Percentiles rank a stretch among this genome's conserved stretches.
These are phyloP conservation scores for Montipora capricornis DNA, from an alignment of 64 coral and sea anemone genomes.

Conservation along the genomic window DNA sequence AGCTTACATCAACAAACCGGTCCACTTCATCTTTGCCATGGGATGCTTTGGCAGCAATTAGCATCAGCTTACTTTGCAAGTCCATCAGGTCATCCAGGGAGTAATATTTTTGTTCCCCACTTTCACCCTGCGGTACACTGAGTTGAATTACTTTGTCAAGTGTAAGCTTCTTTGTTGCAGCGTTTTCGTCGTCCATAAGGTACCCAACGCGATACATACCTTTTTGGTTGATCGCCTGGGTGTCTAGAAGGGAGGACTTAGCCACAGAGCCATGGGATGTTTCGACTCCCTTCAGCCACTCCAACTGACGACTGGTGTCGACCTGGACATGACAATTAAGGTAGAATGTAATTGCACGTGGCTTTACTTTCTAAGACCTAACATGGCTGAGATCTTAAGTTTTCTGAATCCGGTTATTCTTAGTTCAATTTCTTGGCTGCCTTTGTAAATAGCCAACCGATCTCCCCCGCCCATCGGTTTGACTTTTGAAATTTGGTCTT, in stretches of 20 bases:
- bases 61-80: conserved; percentile 76
- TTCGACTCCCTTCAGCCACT: conserved; percentile 87
- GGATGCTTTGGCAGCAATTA: conserved; percentile 72
- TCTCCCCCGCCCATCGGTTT: too few relatives aligned
- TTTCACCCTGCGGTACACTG: neutral
- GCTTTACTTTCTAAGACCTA: neutral
- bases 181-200: neutral
- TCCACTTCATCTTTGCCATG: conserved; percentile 56
- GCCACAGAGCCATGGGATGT: conserved; percentile 90
- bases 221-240: conserved; percentile 63
- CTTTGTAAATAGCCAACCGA: too few relatives aligned
- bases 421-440: too few relatives aligned
- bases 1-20: conserved; percentile 66
- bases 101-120: conserved; percentile 3
- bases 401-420: too few relatives aligned
- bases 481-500: too few relatives aligned
- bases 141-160: conserved; percentile 8
- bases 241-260: conserved; percentile 70
- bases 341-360: neutral
- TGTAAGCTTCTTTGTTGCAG: neutral
- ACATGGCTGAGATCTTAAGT: too few relatives aligned
- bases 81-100: conserved; percentile 54
- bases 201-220: conserved; percentile 71
- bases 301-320: conserved; percentile 72
- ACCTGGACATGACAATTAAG: conserved; percentile 9